phyloP scores from a whole-genome alignment of 2,888 invertebrate genomes.

The Trichogramma evanescens region DNA sequence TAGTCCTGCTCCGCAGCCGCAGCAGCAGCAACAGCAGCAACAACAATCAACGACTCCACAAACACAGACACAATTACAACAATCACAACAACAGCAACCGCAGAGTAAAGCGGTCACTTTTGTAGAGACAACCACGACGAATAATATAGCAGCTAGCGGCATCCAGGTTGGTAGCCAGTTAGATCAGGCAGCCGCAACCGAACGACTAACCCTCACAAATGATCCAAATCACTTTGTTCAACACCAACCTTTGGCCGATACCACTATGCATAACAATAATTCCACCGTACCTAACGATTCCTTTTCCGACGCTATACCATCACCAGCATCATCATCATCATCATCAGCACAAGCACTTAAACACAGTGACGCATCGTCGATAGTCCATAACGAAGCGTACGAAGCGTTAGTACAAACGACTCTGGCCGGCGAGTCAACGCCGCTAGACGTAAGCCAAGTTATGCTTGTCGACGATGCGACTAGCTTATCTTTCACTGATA shows the following conservation, averaged over 20 bases:
- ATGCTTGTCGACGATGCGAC: conserved; percentile 14
- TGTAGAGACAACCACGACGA: conserved; percentile 43
- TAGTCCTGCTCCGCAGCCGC: conserved; percentile 34
- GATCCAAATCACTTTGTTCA: no score
- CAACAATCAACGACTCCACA: conserved; percentile 36
- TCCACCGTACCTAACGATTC: conserved; percentile 30
- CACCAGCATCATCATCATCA: conserved; percentile 20
- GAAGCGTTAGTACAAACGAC: no score
- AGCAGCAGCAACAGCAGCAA: conserved; percentile 45
- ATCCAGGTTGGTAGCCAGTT: conserved; percentile 47
- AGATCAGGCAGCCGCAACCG: conserved; percentile 39
- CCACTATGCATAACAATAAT: conserved; percentile 46
- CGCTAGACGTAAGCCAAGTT: no score
- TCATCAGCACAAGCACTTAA: conserved; percentile 44
- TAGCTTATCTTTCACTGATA: not conserved
- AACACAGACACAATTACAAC: conserved; percentile 27
- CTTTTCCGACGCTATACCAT: conserved; percentile 24
- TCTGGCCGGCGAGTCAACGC: no score
- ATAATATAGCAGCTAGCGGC: conserved; percentile 39
- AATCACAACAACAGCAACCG: conserved; percentile 32
- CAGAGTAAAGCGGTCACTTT: conserved; percentile 37
- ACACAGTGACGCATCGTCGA: conserved; percentile 33
- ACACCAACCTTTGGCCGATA: conserved; percentile 41
- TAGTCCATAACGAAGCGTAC: conserved; percentile 1
- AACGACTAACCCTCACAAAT: conserved; percentile 44